Conservation (phyloP, 2,797 vertebrate species). For the Lepidocolaptes lacrymiger region DNA sequence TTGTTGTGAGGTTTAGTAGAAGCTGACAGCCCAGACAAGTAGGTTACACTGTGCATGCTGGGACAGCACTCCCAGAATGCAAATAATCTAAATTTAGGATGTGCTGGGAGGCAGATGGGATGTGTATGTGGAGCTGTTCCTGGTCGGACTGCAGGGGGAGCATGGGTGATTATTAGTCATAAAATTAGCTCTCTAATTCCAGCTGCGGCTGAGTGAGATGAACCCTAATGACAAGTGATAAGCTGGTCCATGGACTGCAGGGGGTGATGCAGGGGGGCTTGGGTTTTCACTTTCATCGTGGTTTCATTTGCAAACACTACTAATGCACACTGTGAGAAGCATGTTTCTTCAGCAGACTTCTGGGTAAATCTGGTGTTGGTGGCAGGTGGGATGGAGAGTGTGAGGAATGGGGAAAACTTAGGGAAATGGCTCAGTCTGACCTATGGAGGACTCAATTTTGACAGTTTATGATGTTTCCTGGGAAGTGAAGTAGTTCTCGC, state of each 20-base stretch:
- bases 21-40: neutral
- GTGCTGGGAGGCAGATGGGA: neutral
- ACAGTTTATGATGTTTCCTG: neutral
- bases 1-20: neutral
- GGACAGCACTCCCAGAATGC: neutral
- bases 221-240: neutral
- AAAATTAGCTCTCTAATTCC: neutral
- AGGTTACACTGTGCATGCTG: neutral
- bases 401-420: neutral
- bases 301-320: neutral
- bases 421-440: neutral
- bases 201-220: neutral
- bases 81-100: neutral
- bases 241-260: neutral
- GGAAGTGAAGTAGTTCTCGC: neutral
- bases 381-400: neutral
- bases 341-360: neutral
- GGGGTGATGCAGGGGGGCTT: neutral
- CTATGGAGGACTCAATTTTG: neutral
- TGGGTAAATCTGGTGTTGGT: neutral
- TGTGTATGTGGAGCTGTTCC: neutral
- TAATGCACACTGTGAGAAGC: neutral
- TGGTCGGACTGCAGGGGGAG: constrained; percentile 9
- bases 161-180: neutral
- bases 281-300: neutral